phyloP scores from a whole-genome alignment of 2,888 invertebrate species.

The Zaprionus bogoriensis region DNA sequence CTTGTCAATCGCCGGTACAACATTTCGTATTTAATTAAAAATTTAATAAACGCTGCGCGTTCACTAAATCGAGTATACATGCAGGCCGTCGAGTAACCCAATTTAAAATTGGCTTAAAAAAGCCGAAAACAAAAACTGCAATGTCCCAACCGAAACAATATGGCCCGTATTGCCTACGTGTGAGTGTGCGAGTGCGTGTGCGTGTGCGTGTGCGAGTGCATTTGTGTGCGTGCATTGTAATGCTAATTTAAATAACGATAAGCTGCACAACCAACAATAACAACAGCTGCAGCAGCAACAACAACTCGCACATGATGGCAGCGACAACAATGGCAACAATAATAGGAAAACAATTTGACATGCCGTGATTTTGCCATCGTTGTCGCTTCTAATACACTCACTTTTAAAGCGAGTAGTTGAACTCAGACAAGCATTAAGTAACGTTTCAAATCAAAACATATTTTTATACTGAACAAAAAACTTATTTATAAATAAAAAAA shows the following conservation, averaged over 20 bases:
- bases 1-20: conserved; percentile 48
- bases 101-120: conserved; percentile 24
- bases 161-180: conserved; percentile 37
- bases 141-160: conserved; percentile 46
- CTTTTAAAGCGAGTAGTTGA: not conserved
- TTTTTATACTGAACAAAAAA: not conserved
- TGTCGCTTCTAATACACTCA: conserved; percentile 10
- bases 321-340: conserved; percentile 61
- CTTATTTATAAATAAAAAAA: not conserved
- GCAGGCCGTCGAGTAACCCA: conserved; percentile 40
- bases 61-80: not conserved
- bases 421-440: not conserved
- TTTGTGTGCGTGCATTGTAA: conserved; percentile 61
- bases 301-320: conserved; percentile 27
- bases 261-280: conserved; percentile 58
- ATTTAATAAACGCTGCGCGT: conserved; percentile 50
- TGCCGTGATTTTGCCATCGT: conserved; percentile 63
- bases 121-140: conserved; percentile 25
- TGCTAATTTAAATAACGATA: conserved; percentile 77
- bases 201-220: conserved; percentile 6
- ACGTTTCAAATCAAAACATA: too few relatives aligned
- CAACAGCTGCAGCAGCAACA: conserved; percentile 35
- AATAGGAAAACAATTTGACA: conserved; percentile 78
- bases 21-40: conserved; percentile 60
- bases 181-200: conserved; percentile 4